Evolutionary conservation across 2,797 vertebrate genomes (phyloP).

Genomic region (Sebastes goodei): DNA sequence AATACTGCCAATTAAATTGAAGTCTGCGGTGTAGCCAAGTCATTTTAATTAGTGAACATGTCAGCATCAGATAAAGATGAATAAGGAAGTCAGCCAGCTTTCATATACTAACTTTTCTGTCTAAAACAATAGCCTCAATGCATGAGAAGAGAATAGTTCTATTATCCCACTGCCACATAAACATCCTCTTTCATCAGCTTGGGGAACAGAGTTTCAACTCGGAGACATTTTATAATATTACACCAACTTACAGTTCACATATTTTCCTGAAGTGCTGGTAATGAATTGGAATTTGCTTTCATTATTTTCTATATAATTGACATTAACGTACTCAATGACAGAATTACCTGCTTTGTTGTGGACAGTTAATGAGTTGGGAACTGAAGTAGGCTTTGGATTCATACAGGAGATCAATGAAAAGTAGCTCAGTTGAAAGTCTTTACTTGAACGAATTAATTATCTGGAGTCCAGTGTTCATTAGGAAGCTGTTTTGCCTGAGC

Average conservation of each 20-base stretch:
- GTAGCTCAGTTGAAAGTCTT: not conserved
- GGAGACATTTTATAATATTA: not conserved
- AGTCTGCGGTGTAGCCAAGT: not conserved
- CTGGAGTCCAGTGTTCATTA: not conserved
- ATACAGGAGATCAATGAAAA: not conserved
- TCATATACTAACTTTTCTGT: not conserved
- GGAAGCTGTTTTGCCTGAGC: not conserved
- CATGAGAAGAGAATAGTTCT: not conserved
- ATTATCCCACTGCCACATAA: not conserved
- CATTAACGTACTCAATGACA: not conserved
- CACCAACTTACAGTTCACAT: not conserved
- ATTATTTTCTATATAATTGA: not conserved
- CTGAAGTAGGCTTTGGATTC: not conserved
- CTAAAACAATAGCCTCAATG: not conserved
- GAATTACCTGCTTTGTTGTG: not conserved
- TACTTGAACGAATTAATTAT: not conserved
- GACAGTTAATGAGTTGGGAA: conserved; percentile 11
- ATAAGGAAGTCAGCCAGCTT: not conserved
- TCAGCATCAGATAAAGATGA: conserved; percentile 8
- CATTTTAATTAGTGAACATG: not conserved
- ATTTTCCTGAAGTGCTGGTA: not conserved
- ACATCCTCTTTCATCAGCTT: not conserved
- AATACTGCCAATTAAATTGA: conserved; percentile 18
- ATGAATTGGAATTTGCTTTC: not conserved
- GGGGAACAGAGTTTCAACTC: not conserved